These are phyloP conservation scores for Grammomys dolichurus DNA, from an alignment of 2,113 vertebrate genomes.

Conservation along the genomic window DNA sequence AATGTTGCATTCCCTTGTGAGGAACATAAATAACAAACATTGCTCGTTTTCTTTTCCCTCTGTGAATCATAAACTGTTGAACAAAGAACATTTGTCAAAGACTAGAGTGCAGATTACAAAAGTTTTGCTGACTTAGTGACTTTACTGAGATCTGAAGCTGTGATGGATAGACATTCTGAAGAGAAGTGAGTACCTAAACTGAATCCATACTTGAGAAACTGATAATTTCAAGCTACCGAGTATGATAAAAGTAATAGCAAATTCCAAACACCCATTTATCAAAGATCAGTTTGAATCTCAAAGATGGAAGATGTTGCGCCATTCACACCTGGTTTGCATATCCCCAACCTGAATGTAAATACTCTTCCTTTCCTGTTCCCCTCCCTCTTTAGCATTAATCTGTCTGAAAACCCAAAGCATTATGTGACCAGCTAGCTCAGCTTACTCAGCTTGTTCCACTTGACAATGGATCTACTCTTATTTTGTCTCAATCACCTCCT, in stretches of 20 bases:
- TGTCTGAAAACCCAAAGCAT: fast-evolving
- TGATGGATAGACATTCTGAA: neutral
- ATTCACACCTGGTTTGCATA: neutral
- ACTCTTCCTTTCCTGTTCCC: neutral
- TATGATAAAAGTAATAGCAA: neutral
- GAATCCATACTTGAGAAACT: neutral
- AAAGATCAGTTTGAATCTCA: neutral
- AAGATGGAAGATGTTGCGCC: neutral
- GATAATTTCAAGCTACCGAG: neutral
- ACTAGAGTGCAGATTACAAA: neutral
- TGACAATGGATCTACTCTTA: neutral
- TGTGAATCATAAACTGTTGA: neutral
- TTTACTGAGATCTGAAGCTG: neutral
- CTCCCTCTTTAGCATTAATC: neutral
- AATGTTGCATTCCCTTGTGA: neutral
- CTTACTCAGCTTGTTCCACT: neutral
- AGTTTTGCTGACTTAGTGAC: neutral
- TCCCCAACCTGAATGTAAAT: neutral
- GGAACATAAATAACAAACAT: neutral
- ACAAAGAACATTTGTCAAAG: neutral
- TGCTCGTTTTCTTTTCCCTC: neutral
- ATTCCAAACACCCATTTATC: neutral
- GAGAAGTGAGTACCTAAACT: neutral
- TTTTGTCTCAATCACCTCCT: neutral
- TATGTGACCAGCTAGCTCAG: neutral